Evolutionary conservation across 2,113 vertebrate species (phyloP).

Genomic region (Malaclemys terrapin): DNA sequence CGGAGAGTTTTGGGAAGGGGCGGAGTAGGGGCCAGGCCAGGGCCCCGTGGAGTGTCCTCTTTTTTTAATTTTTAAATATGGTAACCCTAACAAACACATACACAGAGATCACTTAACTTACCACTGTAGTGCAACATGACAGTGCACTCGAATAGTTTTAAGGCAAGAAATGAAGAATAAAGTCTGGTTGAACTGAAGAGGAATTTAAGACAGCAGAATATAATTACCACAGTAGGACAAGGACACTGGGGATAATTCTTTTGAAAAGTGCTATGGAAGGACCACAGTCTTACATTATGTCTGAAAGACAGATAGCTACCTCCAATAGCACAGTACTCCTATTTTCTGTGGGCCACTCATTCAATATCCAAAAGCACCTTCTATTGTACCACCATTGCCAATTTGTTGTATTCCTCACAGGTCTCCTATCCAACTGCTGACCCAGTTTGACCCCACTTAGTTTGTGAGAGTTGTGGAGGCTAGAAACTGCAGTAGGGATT

Average conservation of each 20-base stretch:
- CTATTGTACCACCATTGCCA: neutral
- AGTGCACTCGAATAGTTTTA: neutral
- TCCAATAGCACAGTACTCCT: neutral
- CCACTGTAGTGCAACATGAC: neutral
- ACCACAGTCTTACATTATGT: neutral
- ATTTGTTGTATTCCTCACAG: neutral
- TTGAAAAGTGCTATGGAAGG: neutral
- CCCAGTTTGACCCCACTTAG: neutral
- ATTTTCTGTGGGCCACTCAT: neutral
- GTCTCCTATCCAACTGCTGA: fast-evolving
- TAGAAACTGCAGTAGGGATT: fast-evolving
- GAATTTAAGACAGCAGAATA: neutral
- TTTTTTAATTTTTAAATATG: no score
- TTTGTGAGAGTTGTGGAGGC: fast-evolving
- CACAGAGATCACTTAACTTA: neutral
- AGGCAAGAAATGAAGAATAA: neutral
- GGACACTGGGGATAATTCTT: neutral
- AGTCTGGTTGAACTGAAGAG: neutral
- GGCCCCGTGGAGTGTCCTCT: no score
- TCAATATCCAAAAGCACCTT: neutral
- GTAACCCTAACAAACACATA: neutral
- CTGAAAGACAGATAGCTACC: neutral
- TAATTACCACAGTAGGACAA: neutral
- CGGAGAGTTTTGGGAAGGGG: no score
- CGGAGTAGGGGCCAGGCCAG: no score